Percentiles rank a stretch among this genome's conserved stretches.
Conservation (phyloP, 2,888 invertebrate genomes). For the Lycophotia porphyrea region DNA sequence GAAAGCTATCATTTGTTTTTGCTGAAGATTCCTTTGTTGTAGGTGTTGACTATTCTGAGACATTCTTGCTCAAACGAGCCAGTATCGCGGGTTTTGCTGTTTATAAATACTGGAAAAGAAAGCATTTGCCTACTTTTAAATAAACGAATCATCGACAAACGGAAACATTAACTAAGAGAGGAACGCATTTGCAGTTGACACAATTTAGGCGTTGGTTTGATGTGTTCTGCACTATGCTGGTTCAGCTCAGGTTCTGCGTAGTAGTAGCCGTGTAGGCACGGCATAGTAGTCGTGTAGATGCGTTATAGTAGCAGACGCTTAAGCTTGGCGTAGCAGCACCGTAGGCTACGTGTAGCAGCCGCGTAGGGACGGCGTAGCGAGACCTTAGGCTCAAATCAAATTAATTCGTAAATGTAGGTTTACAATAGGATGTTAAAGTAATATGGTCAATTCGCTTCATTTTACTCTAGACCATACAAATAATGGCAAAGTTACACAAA, state of each 20-base stretch:
- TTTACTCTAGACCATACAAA: too few species aligned
- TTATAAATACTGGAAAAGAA: neutral
- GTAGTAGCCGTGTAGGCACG: neutral
- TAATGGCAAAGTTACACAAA: too few species aligned
- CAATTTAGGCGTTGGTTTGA: neutral
- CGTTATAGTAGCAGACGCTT: neutral
- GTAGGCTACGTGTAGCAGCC: too few species aligned
- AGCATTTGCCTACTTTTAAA: neutral
- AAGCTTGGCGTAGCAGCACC: neutral
- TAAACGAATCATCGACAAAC: neutral
- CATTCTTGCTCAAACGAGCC: neutral
- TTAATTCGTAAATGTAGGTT: too few species aligned
- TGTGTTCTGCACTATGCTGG: neutral
- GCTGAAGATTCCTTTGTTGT: conserved; percentile 3
- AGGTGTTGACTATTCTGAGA: neutral
- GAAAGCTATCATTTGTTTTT: conserved; percentile 47
- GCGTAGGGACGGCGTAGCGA: neutral
- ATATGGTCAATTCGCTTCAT: too few species aligned
- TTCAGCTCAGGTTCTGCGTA: too few species aligned
- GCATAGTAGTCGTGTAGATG: neutral
- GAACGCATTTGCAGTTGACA: neutral
- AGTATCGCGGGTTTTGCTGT: neutral
- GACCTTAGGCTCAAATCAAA: neutral
- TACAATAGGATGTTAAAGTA: too few species aligned
- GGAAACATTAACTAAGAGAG: neutral